phyloP scores from a whole-genome alignment of 2,888 invertebrate genomes.

The Ctenicera cuprea region DNA sequence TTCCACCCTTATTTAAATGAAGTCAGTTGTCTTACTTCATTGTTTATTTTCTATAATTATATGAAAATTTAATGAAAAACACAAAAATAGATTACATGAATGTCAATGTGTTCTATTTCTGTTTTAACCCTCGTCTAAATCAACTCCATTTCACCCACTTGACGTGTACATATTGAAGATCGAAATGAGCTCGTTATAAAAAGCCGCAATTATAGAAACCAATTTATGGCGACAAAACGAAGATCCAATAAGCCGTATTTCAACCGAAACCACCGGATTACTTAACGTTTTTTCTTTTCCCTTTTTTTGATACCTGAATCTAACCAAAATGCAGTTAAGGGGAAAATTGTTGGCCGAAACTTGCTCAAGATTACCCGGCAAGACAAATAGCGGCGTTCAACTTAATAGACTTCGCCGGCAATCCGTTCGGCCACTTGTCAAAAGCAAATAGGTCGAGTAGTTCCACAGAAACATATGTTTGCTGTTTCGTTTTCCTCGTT shows the following conservation, averaged over 20 bases:
- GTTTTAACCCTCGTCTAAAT: no score
- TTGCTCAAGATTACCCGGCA: background rate
- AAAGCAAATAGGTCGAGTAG: constrained; percentile 3
- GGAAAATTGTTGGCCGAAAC: constrained; percentile 16
- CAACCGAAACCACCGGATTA: no score
- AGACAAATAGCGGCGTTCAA: constrained; percentile 15
- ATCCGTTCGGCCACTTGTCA: constrained; percentile 20
- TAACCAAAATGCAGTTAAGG: constrained; percentile 6
- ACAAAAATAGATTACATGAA: no score
- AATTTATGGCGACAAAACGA: background rate
- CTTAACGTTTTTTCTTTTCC: no score
- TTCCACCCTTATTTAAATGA: no score
- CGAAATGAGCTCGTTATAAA: no score
- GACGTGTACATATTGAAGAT: no score
- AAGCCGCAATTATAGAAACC: background rate
- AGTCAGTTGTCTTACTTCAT: no score
- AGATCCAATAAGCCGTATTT: background rate
- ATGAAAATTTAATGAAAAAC: no score
- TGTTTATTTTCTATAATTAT: no score
- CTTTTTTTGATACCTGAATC: constrained; percentile 6
- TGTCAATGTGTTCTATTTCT: no score
- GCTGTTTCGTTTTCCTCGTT: background rate
- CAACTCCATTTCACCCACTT: no score
- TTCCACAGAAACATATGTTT: background rate
- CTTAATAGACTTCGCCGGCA: constrained; percentile 22